Base-by-base conservation (phyloP, 92 coral and sea anemone genomes). In the Heliopora coerulea region DNA sequence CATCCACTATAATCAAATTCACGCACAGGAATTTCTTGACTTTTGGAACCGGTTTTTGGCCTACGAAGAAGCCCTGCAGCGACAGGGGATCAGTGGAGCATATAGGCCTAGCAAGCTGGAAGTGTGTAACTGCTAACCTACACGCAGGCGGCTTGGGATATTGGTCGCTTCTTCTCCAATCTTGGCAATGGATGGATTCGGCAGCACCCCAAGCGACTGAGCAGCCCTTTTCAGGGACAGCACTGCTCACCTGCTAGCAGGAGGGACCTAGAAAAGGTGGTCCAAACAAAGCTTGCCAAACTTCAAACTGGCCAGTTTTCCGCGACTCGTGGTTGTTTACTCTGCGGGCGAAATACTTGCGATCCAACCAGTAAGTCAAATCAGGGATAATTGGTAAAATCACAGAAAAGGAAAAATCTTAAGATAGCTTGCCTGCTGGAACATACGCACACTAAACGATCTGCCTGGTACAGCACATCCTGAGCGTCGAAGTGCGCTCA, bases 21-120 rank as follows among this genome's bases (percentile, higher is more conserved):
- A n/a, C n/a, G n/a, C n/a, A n/a, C n/a, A n/a, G n/a, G n/a, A n/a
- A n/a, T n/a, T n/a, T n/a, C n/a, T n/a, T n/a, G n/a, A n/a, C n/a
- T n/a, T n/a, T n/a, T n/a, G n/a, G n/a, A n/a, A n/a, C n/a, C n/a
- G n/a, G n/a, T n/a, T n/a, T n/a, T n/a, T n/a, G n/a, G n/a, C n/a
- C n/a, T n/a, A n/a, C n/a, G n/a, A n/a, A n/a, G n/a, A 72, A 72
- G 78, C 42, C 78, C 68, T 54, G 78, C 40, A 19, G 66, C 66
- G 76, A 69, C 35, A 62, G 65, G 54, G 68, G 65, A 21, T 40
- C 54, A 62, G 65, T 33, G 59, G 52, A 58, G 79, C 42, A 59
- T 73, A 59, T 68, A 73, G 79, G 42, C 79, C 19, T 57, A 41
- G 42, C 54, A 32, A 56, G 54, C 42, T 57, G 79, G 34, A 73